Evolutionary conservation across 2,113 vertebrate species (phyloP), one percentile per base, ranked within the genome.

Genomic region (Nestor notabilis): DNA sequence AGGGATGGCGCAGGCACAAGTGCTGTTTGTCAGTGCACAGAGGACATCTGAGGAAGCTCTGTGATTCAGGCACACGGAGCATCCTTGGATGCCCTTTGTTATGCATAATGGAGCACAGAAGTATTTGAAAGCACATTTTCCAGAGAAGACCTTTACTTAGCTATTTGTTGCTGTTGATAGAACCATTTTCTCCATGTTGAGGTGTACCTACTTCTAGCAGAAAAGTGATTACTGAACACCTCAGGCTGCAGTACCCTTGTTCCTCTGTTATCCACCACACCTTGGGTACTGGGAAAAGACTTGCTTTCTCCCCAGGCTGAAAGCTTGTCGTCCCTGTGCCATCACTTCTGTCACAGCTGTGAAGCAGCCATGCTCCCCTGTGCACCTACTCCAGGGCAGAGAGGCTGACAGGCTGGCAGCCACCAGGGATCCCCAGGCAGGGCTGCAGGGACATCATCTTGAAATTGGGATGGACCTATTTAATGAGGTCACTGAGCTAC

Each of bases 401-500:
- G 33, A 87, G 50, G 52, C 79, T 89, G 92, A 90, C 17, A 28
- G 24, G 39, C 9, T 94, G 72, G 83, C 83, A 93, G 79, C 39
- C 93, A 87, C 85, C 20, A 66, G 92, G 88, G 79, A 95, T 68
- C 39, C 23, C 17, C 0, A 3, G 35, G 46, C 58, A 80, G 46
- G 43, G 41, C 85, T 81, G 75, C 66, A 39, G 85, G 85, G 79
- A 92, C 72, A 47, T 88, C 3, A 1, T 55, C 76, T n/a, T 83
- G 90, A 92, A 95, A 97, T 77, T 87, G 96, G 92, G 85, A 90
- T 84, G 76, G 79, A 94, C 71, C 47, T 82, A 47, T 83, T 96
- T 96, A 96, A 95, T 94, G 95, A 97, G 93, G 96, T 95, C 92
- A 81, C 84, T 79, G 70, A 96, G 84, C 71, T 88, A 83, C 79